A percentile compares a stretch with the other conserved stretches of the same genome.
Conservation (phyloP, 2,113 vertebrate species). For the Vombatus ursinus region DNA sequence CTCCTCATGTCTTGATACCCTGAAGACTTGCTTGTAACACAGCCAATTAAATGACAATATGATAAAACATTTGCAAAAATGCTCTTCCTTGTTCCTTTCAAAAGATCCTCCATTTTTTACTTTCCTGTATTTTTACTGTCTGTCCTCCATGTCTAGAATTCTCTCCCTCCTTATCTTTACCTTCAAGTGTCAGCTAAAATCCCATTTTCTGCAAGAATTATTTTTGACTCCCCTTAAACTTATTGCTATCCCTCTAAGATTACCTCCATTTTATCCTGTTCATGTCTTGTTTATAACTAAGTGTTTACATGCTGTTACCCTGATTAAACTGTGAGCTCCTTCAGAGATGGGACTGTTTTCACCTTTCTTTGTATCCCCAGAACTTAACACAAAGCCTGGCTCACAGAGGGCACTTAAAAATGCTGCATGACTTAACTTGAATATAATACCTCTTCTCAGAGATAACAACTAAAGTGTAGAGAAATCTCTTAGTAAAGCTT, state of each 20-base stretch:
- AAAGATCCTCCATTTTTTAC: background rate
- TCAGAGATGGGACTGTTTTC: background rate
- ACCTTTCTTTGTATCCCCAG: background rate
- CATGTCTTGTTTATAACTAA: background rate
- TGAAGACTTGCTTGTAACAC: background rate
- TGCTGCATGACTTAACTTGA: background rate
- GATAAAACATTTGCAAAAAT: background rate
- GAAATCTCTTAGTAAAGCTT: background rate
- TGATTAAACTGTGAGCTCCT: background rate
- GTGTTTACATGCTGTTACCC: background rate
- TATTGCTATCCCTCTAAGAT: background rate
- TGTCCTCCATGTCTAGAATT: background rate
- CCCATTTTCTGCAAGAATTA: background rate
- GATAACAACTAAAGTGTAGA: background rate
- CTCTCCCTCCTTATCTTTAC: background rate
- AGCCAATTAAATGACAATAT: background rate
- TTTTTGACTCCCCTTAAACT: background rate
- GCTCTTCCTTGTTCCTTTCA: background rate
- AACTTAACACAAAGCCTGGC: background rate
- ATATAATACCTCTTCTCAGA: background rate
- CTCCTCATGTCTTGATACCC: background rate
- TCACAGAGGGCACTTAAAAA: background rate
- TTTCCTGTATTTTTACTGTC: background rate
- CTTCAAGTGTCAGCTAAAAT: background rate
- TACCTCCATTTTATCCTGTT: background rate